These are phyloP conservation scores for Rousettus leschenaultii DNA, from an alignment of 2,113 vertebrate genomes.

Conservation along the genomic window DNA sequence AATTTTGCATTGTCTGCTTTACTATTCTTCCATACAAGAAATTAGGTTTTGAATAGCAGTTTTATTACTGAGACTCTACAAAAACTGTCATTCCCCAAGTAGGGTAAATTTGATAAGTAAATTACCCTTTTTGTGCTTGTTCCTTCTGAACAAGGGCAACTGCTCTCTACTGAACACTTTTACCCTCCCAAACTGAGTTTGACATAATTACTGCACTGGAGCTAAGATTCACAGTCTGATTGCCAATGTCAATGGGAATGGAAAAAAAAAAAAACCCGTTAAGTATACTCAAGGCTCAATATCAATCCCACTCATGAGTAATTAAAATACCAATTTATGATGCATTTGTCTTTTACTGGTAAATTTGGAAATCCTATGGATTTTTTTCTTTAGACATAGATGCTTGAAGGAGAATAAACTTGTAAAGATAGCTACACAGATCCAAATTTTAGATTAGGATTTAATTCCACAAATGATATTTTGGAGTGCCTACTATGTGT, in stretches of 20 bases:
- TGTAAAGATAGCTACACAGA: constrained; percentile 12
- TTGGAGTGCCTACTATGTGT: neutral
- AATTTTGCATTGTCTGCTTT: constrained; percentile 4
- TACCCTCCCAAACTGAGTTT: constrained; percentile 70
- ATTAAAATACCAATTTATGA: constrained; percentile 79
- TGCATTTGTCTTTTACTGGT: constrained; percentile 80
- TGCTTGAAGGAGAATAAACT: constrained; percentile 62
- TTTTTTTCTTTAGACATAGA: constrained; percentile 51
- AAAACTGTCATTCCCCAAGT: constrained; percentile 42
- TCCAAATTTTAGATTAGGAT: constrained; percentile 35
- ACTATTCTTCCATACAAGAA: neutral
- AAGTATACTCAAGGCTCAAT: constrained; percentile 73
- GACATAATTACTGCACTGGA: constrained; percentile 75
- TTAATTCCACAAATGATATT: constrained; percentile 33
- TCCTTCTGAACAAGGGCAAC: constrained; percentile 78
- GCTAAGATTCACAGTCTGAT: constrained; percentile 70
- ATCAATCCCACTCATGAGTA: constrained; percentile 71
- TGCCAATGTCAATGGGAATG: constrained; percentile 82
- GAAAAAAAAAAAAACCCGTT: constrained; percentile 79
- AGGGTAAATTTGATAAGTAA: constrained; percentile 41
- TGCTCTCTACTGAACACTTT: constrained; percentile 81
- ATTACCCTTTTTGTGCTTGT: constrained; percentile 59
- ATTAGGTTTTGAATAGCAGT: constrained; percentile 55
- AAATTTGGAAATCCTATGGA: constrained; percentile 76
- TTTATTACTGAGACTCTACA: constrained; percentile 11